Base-by-base conservation (phyloP, 2,797 vertebrate genomes). In the Spinus pinus region DNA sequence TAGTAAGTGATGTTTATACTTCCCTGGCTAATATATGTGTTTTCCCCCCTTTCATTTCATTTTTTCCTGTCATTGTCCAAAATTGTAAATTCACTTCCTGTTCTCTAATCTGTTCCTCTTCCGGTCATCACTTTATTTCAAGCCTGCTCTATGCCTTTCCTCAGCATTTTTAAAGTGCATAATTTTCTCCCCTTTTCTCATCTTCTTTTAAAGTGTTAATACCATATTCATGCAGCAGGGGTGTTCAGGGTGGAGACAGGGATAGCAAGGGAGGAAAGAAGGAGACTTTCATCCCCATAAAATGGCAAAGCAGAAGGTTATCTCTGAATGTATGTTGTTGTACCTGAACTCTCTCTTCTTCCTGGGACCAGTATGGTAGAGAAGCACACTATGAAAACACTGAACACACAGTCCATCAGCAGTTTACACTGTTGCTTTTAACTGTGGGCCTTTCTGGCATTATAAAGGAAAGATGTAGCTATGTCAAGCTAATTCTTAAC, bases 81-180 rank as follows among this genome's bases (percentile, higher is more conserved):
- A 94, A 69, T 15, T 71, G 46, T 91, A 94, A 83, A 94, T 87
- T 93, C n/a, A 41, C 46, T n/a, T 94, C 57, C 65, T 83, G 37
- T 87, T 94, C 72, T 83, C 46, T 71, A 61, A 85, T 88, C 37
- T 65, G 23, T 61, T 91, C 44, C 49, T 91, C 39, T 89, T 94
- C 61, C 33, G 91, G 50, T 54, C 80, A 86, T 78, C 28, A 33
- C 39, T 90, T 91, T 72, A 73, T 88, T 94, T 93, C 87, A 91
- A 83, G 17, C 39, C 25, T 61, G 13, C 65, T 94, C 41, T 85
- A 22, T 86, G 41, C 20, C 47, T 33, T 91, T 37, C 39, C 50
- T 92, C 65, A 81, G 69, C 65, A 54, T 83, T 91, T 95, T 81
- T 50, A 44, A 78, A 88, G 70, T 44, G 42, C 35, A 14, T 74